phyloP scores from a whole-genome alignment of 1,140 invertebrate species.

The Carposina sasakii region DNA sequence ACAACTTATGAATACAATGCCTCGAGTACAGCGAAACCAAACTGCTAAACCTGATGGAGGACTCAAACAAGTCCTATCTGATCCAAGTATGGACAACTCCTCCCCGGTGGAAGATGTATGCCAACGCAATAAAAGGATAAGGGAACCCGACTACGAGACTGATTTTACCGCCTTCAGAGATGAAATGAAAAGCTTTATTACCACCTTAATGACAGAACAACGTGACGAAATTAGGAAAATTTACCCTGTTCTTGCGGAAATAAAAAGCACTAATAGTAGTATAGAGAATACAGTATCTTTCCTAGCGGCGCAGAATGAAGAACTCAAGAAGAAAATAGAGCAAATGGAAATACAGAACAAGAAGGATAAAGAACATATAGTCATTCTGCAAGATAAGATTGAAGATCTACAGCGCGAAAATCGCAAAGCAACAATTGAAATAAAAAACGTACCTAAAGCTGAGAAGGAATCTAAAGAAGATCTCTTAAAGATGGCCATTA shows the following conservation, averaged over 20 bases:
- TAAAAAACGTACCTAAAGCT: constrained; percentile 10
- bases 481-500: constrained; percentile 8
- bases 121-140: background rate
- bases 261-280: background rate
- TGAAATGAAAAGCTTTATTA: background rate
- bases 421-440: too few species aligned
- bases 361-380: too few species aligned
- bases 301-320: constrained; percentile 3
- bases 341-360: too few species aligned
- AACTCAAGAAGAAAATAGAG: constrained; percentile 5
- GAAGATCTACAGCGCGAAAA: constrained; percentile 6
- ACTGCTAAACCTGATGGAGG: too few species aligned
- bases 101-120: too few species aligned
- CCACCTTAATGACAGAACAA: background rate
- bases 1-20: too few species aligned
- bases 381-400: constrained; percentile 5
- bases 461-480: constrained; percentile 8
- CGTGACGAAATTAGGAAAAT: background rate
- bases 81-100: too few species aligned
- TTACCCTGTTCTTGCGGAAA: constrained; percentile 12
- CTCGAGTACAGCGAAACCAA: too few species aligned
- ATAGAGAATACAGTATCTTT: constrained; percentile 3
- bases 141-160: background rate
- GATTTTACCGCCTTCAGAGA: background rate
- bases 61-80: too few species aligned